Base-by-base conservation (phyloP, 1,140 invertebrate species). In the Lethrus apterus region DNA sequence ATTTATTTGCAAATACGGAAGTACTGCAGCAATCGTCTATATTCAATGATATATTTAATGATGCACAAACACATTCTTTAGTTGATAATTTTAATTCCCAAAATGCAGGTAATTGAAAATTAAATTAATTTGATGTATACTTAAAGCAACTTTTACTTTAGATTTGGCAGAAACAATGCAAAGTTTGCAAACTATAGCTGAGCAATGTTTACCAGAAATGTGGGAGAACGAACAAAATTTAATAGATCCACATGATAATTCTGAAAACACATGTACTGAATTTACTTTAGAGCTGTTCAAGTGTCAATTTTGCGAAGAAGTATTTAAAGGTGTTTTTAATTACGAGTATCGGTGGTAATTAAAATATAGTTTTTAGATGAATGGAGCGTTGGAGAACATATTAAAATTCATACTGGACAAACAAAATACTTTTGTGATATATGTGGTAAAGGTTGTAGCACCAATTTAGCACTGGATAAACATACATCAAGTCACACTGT, bases 141-240 rank as follows among this genome's bases (percentile, higher is more conserved):
- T 47, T 7, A 31, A 14, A 30, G 40, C 38, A 10, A 17, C n/a
- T 44, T 57, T 60, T 45, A 58, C 60, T 24, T 55, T 59, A 47
- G 62, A 64, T 54, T 59, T 66, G 32, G 62, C 60, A 29, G 64
- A 66, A 54, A 66, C 64, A 1, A 65, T 66, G 62, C 59, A 66
- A 47, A 66, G 62, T 49, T 48, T 66, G 17, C 62, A 62, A 52
- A 64, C 62, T 3, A 66, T 66, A 42, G 64, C 64, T 15, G 64
- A 66, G 40, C 62, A 65, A 48, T 66, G 56, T 57, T 52, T 66
- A 44, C 62, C 59, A 9, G 55, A 56, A 29, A 55, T 57, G 15
- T 61, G 59, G 57, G 50, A 59, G 17, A 52, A 48, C 18, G 52
- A 60, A 40, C 50, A 32, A 35, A 56, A 48, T 45, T 47, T 49